Evolutionary conservation across 1,140 invertebrate genomes (phyloP), one percentile per base, ranked within the genome.

Genomic region (Neodiprion pinetum): DNA sequence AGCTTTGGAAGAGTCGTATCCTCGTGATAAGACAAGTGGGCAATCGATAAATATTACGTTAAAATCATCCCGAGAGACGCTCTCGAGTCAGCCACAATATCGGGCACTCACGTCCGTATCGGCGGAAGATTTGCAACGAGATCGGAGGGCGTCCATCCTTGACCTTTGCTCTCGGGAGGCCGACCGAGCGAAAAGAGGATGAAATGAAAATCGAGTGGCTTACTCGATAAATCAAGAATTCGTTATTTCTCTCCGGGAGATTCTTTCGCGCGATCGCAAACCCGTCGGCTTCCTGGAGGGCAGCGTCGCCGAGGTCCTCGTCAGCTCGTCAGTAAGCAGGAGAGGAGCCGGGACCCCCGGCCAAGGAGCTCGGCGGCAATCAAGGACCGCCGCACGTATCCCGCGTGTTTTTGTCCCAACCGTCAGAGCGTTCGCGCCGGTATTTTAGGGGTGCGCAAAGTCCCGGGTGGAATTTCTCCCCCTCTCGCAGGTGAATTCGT

Each of bases 321-420:
- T 61, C 53, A 61, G 11, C 53, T 61, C 53, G 53, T 61, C 53
- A 61, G 53, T 61, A 61, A 17, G 53, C 53, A 61, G 53, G 53
- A 61, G 8, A 40, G 28, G 28, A 61, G 50, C 11, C 53, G 53
- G 5, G 11, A 61, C 53, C 9, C 53, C 53, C n/a, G n/a, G 9
- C 53, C 53, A 61, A 61, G 53, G 8, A 17, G 53, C 53, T 40
- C 1, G 53, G 75, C 75, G 75, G 71, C 79, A 81, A 81, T 81
- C 80, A 81, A 77, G 78, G 72, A 80, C 72, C 76, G 74, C 78
- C n/a, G 53, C 53, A 61, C 53, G 53, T 61, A 12, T 61, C 11
- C 53, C 53, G 11, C n/a, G 53, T 61, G 53, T 61, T 61, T 61
- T 61, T 61, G 53, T 61, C 53, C 53, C n/a, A 14, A 14, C 53